A percentile compares a stretch with the other conserved stretches of the same genome.
Evolutionary conservation across 2,888 invertebrate species (phyloP).

Genomic region (Sepiola atlantica): DNA sequence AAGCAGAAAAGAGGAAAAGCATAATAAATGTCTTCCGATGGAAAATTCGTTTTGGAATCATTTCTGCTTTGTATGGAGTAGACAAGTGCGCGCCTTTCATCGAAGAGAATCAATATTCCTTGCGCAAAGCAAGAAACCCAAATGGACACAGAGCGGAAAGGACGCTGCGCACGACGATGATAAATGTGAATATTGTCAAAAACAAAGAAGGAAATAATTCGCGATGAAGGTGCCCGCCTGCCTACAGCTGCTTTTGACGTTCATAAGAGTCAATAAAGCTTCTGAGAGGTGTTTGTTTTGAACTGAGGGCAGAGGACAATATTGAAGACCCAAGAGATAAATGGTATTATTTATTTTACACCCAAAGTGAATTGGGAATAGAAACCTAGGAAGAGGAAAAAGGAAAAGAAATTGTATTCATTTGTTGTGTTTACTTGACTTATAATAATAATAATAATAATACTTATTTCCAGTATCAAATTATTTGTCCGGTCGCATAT

Average conservation of each 20-base stretch:
- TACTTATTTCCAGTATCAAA: no score
- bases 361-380: neutral
- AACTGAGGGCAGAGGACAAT: neutral
- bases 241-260: neutral
- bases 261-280: neutral
- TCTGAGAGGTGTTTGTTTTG: neutral
- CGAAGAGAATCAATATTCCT: neutral
- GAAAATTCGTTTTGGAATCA: neutral
- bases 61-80: neutral
- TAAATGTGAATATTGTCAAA: neutral
- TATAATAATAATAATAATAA: no score
- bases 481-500: no score
- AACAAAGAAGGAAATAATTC: neutral
- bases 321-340: neutral
- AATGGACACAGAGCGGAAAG: neutral
- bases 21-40: neutral
- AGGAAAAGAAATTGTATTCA: no score
- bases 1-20: neutral
- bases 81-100: neutral
- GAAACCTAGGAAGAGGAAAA: no score
- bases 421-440: no score
- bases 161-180: neutral
- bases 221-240: neutral
- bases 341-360: neutral
- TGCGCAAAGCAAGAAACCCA: neutral